Percentiles rank a stretch among this genome's conserved stretches.
Evolutionary conservation across 2,113 vertebrate genomes (phyloP).

Genomic region (Propithecus coquereli): DNA sequence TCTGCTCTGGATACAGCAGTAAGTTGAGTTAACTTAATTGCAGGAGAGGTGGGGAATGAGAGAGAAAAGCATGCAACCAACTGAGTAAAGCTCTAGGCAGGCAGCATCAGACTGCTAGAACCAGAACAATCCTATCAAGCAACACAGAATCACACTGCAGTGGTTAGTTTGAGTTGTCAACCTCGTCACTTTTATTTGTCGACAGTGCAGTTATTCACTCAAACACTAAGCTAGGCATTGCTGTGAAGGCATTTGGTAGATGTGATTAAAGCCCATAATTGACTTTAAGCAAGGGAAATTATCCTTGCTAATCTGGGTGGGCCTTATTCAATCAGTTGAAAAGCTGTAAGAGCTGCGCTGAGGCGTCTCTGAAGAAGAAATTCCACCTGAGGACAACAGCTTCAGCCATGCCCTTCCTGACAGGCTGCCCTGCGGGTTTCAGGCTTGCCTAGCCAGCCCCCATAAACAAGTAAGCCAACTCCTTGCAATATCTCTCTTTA

Average conservation of each 20-base stretch:
- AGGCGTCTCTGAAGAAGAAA: not conserved
- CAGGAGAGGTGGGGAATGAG: not conserved
- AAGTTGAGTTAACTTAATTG: not conserved
- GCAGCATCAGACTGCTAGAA: fast-evolving
- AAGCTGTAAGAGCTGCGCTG: not conserved
- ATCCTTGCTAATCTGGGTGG: not conserved
- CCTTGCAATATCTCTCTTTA: not conserved
- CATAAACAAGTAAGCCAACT: not conserved
- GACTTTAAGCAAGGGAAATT: not conserved
- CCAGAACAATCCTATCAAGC: not conserved
- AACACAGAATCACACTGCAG: not conserved
- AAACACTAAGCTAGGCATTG: not conserved
- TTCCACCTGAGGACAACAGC: not conserved
- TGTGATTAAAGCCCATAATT: not conserved
- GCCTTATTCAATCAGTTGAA: not conserved
- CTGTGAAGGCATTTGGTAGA: not conserved
- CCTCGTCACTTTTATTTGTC: not conserved
- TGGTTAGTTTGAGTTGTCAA: not conserved
- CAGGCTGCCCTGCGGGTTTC: not conserved
- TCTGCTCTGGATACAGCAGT: not conserved
- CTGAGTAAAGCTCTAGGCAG: not conserved
- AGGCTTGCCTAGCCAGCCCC: not conserved
- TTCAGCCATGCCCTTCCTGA: not conserved
- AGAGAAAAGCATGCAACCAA: not conserved
- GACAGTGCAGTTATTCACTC: not conserved